Evolutionary conservation across 2,113 vertebrate genomes (phyloP), one percentile per base, ranked within the genome.

Genomic region (Cynoglossus semilaevis): DNA sequence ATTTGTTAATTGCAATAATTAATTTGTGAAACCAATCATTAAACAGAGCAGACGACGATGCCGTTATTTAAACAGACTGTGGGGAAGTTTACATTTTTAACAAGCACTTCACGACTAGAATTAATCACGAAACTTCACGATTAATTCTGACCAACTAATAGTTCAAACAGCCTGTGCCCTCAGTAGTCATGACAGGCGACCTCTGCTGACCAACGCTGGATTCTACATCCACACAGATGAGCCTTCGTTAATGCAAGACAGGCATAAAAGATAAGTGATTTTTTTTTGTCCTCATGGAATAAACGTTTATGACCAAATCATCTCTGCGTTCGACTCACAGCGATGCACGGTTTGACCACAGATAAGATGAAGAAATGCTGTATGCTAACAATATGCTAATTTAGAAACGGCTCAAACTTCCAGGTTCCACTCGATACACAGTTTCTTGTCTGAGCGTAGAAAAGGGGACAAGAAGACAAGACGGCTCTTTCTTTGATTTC

Each of bases 141-240:
- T n/a, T n/a, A n/a, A n/a, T n/a, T n/a, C n/a, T n/a, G n/a, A n/a
- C n/a, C n/a, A n/a, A n/a, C n/a, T n/a, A n/a, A n/a, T n/a, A n/a
- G n/a, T n/a, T 75, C 78, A 78, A 77, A 81, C 43, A 40, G 18
- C 47, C 51, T 46, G 16, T 6, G 12, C 37, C 47, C 54, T 63
- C 51, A 50, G 51, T 48, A 65, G 77, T 86, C 70, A 73, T 72
- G 63, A 55, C 19, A 67, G 60, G 63, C 72, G 58, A 69, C 51
- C 67, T 62, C 13, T 1, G 72, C 52, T 74, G 53, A 62, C 76
- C 72, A 47, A 57, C 47, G 63, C 52, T 51, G n/a, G 42, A 18
- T 84, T 80, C 76, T 70, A 73, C 72, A 67, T 67, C 49, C 50
- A 52, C 69, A 59, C 52, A 65, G n/a, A 77, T 77, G 67, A 72